These are phyloP conservation scores for Meriones psammophilus DNA, from an alignment of 2,797 vertebrate species.

Conservation along the genomic window DNA sequence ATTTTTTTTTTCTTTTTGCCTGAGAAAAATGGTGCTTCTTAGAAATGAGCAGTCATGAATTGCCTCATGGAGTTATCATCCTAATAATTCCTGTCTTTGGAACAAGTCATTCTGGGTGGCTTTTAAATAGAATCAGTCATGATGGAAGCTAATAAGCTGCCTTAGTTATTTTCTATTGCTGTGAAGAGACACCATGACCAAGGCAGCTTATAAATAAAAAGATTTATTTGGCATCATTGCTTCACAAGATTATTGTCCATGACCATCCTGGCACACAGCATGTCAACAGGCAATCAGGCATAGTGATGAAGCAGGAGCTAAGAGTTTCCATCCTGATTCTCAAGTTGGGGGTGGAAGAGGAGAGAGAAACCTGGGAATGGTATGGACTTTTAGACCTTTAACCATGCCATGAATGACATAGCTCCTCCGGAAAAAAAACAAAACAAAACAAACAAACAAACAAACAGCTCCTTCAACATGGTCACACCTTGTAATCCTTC, in stretches of 20 bases:
- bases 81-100: slow-evolving; percentile 75
- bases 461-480: background rate
- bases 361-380: background rate
- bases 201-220: background rate
- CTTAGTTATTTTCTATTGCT: background rate
- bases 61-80: slow-evolving; percentile 74
- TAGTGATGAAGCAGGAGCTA: background rate
- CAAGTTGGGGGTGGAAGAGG: background rate
- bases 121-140: slow-evolving; percentile 77
- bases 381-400: background rate
- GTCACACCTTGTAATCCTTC: background rate
- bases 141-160: slow-evolving; percentile 8
- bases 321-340: background rate
- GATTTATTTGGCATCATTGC: background rate
- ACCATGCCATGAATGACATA: background rate
- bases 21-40: slow-evolving; percentile 76
- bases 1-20: slow-evolving; percentile 61
- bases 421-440: background rate
- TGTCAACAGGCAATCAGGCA: background rate
- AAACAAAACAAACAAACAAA: too few species aligned
- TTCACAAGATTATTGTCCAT: background rate
- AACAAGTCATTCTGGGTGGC: slow-evolving; percentile 69
- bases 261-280: background rate
- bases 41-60: slow-evolving; percentile 59
- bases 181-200: background rate